These are phyloP conservation scores for Taenaris catops DNA, from an alignment of 2,888 invertebrate species.

Conservation along the genomic window DNA sequence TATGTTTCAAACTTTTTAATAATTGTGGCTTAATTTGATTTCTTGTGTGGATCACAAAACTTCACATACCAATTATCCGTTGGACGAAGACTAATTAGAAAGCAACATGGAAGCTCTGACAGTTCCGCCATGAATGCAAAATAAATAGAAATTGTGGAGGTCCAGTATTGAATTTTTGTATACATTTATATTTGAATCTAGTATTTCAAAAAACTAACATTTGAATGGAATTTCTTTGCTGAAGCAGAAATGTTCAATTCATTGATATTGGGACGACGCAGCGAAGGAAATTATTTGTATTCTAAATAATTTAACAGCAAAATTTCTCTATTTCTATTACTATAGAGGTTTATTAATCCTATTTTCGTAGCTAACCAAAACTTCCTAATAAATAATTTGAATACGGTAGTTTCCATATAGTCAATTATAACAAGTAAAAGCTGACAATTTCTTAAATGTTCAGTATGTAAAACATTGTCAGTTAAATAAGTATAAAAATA, in stretches of 20 bases:
- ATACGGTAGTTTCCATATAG: no score
- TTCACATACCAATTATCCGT: conserved; percentile 21
- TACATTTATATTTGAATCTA: no score
- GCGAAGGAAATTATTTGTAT: conserved; percentile 16
- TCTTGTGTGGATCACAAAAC: conserved; percentile 23
- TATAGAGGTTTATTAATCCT: no score
- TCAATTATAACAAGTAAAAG: no score
- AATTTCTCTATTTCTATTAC: not conserved
- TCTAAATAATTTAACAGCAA: conserved; percentile 7
- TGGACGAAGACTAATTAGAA: conserved; percentile 45
- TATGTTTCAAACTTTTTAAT: conserved; percentile 13
- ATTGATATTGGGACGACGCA: conserved; percentile 13
- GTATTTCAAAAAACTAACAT: no score
- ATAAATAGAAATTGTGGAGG: conserved; percentile 78
- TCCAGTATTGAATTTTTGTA: conserved; percentile 30
- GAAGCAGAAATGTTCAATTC: no score
- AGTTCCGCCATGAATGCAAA: conserved; percentile 81
- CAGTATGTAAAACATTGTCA: no score
- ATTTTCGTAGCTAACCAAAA: no score
- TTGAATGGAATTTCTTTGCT: not conserved
- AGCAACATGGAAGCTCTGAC: conserved; percentile 81
- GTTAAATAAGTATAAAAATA: no score
- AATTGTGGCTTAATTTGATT: conserved; percentile 15
- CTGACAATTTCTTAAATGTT: no score
- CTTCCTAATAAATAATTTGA: no score